Evolutionary conservation across 2,888 invertebrate species (phyloP).

Genomic region (Lordiphosa fenestrarum): DNA sequence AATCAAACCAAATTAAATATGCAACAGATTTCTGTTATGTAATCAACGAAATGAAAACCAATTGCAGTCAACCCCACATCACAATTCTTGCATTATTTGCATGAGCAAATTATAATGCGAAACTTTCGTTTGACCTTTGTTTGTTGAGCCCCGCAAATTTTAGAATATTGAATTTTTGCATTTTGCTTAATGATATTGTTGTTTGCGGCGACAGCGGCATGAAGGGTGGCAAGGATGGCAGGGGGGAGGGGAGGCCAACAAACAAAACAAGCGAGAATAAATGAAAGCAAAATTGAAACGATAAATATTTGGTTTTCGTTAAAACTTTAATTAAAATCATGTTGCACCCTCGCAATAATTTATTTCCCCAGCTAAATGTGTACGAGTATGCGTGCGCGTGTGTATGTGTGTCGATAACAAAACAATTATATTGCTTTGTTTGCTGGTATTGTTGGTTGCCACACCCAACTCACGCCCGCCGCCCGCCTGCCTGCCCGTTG

Average conservation of each 20-base stretch:
- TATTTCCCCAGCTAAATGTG: constrained; percentile 46
- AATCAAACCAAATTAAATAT: constrained; percentile 70
- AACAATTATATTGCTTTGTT: constrained; percentile 64
- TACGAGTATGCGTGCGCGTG: constrained; percentile 13
- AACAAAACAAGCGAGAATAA: constrained; percentile 54
- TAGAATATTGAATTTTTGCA: constrained; percentile 59
- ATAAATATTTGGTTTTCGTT: constrained; percentile 75
- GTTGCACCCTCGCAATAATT: constrained; percentile 65
- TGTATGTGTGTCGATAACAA: constrained; percentile 59
- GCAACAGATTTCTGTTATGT: constrained; percentile 53
- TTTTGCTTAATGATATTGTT: constrained; percentile 60
- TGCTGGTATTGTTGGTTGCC: constrained; percentile 35
- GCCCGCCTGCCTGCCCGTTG: constrained; percentile 22
- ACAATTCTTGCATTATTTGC: constrained; percentile 34
- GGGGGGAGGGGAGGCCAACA: constrained; percentile 15
- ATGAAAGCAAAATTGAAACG: constrained; percentile 72
- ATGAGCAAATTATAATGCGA: constrained; percentile 21
- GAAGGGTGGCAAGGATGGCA: neutral
- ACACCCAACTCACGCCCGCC: neutral
- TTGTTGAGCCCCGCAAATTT: constrained; percentile 24
- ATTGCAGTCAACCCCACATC: constrained; percentile 20
- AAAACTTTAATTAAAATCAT: constrained; percentile 74
- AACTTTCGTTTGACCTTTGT: constrained; percentile 4
- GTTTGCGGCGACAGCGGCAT: neutral
- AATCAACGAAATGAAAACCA: constrained; percentile 47